These are phyloP conservation scores for Andrena praecox DNA, from an alignment of 2,888 invertebrate genomes.

Conservation along the genomic window DNA sequence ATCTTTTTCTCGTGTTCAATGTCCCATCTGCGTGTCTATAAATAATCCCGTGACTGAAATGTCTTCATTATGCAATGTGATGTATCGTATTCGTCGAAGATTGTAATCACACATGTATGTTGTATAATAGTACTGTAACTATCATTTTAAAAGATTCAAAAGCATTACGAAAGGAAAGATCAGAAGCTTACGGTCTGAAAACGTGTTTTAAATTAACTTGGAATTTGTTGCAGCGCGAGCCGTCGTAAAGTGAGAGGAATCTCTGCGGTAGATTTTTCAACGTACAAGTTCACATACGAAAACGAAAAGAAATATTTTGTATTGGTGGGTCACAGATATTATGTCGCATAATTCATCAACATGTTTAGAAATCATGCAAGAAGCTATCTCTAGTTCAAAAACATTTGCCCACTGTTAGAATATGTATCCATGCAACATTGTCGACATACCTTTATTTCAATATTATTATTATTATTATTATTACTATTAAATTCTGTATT, in stretches of 20 bases:
- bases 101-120: slow-evolving; percentile 10
- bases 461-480: slow-evolving; percentile 58
- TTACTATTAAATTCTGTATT: slow-evolving; percentile 62
- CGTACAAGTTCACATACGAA: slow-evolving; percentile 16
- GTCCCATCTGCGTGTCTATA: neutral
- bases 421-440: slow-evolving; percentile 66
- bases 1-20: slow-evolving; percentile 8
- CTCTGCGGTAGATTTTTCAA: slow-evolving; percentile 15
- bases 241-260: slow-evolving; percentile 11
- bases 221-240: slow-evolving; percentile 19
- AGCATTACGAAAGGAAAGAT: slow-evolving; percentile 21
- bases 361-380: slow-evolving; percentile 68
- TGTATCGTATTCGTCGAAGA: neutral
- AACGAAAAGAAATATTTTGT: slow-evolving; percentile 29
- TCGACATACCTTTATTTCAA: slow-evolving; percentile 70
- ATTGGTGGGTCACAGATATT: slow-evolving; percentile 35
- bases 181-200: slow-evolving; percentile 7
- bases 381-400: slow-evolving; percentile 68
- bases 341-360: slow-evolving; percentile 57
- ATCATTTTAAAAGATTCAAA: slow-evolving; percentile 7
- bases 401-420: slow-evolving; percentile 61
- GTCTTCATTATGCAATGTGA: neutral
- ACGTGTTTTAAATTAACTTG: slow-evolving; percentile 18
- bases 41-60: neutral
- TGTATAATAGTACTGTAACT: neutral